A percentile compares a stretch with the other conserved stretches of the same genome.
Evolutionary conservation across 2,888 invertebrate species (phyloP).

Genomic region (Pristionchus exspectatus): DNA sequence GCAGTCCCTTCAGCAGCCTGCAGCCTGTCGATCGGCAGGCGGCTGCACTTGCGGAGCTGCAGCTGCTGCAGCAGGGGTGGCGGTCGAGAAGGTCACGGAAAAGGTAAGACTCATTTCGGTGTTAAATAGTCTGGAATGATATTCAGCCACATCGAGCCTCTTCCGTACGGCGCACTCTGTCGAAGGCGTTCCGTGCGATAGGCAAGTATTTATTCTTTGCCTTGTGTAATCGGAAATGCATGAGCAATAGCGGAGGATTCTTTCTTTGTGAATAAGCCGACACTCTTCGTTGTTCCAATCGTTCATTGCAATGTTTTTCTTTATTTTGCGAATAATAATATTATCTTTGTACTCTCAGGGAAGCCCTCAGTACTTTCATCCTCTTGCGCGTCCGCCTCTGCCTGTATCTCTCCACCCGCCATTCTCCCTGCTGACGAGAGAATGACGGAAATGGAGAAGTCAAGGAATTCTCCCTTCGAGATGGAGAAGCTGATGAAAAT

Average conservation of each 20-base stretch:
- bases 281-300: not conserved
- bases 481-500: not conserved
- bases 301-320: not conserved
- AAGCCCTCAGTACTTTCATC: constrained; percentile 46
- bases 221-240: constrained; percentile 21
- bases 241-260: not conserved
- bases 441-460: not conserved
- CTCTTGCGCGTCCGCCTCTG: constrained; percentile 51
- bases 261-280: not conserved
- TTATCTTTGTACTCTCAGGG: not conserved
- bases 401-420: constrained; percentile 19
- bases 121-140: not conserved
- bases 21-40: constrained; percentile 40
- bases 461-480: constrained; percentile 18
- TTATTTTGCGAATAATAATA: not conserved
- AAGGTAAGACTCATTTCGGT: not conserved
- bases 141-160: constrained; percentile 35
- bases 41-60: constrained; percentile 49
- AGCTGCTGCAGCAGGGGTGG: not conserved
- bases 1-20: not conserved
- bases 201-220: constrained; percentile 30
- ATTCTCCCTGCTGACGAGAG: not conserved
- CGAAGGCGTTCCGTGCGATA: constrained; percentile 46
- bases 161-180: constrained; percentile 39
- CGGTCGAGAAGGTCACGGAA: constrained; percentile 24